Evolutionary conservation across 92 coral and sea anemone genomes (phyloP).

Genomic region (Umimayanthus chanpuru): DNA sequence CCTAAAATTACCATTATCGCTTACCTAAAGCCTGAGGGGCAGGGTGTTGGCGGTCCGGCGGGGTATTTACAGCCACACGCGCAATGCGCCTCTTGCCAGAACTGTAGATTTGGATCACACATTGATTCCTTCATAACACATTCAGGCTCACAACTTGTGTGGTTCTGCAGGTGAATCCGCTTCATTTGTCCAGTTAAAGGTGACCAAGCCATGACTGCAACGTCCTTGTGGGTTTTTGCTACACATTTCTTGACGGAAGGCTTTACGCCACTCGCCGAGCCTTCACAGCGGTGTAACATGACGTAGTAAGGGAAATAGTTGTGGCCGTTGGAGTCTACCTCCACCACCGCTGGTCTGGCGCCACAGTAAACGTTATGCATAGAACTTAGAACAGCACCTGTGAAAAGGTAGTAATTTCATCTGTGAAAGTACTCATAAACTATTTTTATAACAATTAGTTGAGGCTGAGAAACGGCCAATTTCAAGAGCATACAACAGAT

Average conservation of each 20-base stretch:
- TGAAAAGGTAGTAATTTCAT: neutral
- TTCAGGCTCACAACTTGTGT: conserved; percentile 15
- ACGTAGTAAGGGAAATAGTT: conserved; percentile 19
- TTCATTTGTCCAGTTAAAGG: neutral
- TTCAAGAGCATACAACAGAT: no score
- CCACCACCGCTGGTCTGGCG: neutral
- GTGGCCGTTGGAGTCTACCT: conserved; percentile 1
- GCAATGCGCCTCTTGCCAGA: neutral
- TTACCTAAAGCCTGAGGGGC: neutral
- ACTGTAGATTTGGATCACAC: neutral
- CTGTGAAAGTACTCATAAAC: no score
- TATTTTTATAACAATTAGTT: no score
- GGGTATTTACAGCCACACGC: neutral
- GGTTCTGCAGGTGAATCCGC: neutral
- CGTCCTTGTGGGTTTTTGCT: neutral
- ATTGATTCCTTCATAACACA: conserved; percentile 15
- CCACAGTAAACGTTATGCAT: neutral
- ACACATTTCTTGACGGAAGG: conserved; percentile 17
- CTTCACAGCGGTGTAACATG: conserved; percentile 10
- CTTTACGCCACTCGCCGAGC: neutral
- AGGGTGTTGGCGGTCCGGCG: neutral
- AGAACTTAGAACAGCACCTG: neutral
- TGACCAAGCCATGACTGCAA: neutral
- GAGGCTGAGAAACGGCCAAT: no score
- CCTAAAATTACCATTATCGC: neutral